A percentile compares a stretch with the other conserved stretches of the same genome.
These are phyloP conservation scores for Drosophila leontia DNA, from an alignment of 1,140 invertebrate genomes.

Conservation along the genomic window DNA sequence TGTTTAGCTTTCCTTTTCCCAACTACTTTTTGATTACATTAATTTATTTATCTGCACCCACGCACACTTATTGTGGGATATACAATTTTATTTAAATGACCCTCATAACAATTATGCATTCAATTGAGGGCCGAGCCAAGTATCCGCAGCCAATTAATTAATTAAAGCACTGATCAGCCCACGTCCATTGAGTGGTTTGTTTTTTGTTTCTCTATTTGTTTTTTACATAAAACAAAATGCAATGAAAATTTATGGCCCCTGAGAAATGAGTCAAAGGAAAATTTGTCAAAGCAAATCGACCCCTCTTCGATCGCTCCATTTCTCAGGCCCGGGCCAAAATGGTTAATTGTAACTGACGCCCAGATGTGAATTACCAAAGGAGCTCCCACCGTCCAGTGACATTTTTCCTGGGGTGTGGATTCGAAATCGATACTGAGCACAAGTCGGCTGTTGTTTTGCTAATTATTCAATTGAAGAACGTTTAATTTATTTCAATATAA, in stretches of 20 bases:
- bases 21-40: not conserved
- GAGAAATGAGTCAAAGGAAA: slow-evolving; percentile 17
- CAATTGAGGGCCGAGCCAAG: slow-evolving; percentile 62
- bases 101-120: slow-evolving; percentile 77
- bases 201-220: slow-evolving; percentile 19
- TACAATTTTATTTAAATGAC: slow-evolving; percentile 73
- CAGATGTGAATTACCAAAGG: slow-evolving; percentile 54
- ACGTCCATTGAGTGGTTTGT: slow-evolving; percentile 37
- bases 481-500: slow-evolving; percentile 84
- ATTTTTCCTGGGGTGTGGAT: slow-evolving; percentile 17
- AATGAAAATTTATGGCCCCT: slow-evolving; percentile 77
- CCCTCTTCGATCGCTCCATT: slow-evolving; percentile 19
- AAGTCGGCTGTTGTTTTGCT: slow-evolving; percentile 55
- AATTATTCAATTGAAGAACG: slow-evolving; percentile 83
- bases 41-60: slow-evolving; percentile 9
- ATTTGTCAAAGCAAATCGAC: slow-evolving; percentile 79
- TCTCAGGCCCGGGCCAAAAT: slow-evolving; percentile 55
- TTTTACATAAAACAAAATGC: slow-evolving; percentile 76
- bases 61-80: slow-evolving; percentile 5
- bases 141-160: slow-evolving; percentile 75
- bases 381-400: slow-evolving; percentile 6
- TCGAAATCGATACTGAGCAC: slow-evolving; percentile 56
- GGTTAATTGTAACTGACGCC: slow-evolving; percentile 78
- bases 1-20: not conserved
- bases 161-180: slow-evolving; percentile 62